These are phyloP conservation scores for Limanda limanda DNA, from an alignment of 2,113 vertebrate species.

Conservation along the genomic window DNA sequence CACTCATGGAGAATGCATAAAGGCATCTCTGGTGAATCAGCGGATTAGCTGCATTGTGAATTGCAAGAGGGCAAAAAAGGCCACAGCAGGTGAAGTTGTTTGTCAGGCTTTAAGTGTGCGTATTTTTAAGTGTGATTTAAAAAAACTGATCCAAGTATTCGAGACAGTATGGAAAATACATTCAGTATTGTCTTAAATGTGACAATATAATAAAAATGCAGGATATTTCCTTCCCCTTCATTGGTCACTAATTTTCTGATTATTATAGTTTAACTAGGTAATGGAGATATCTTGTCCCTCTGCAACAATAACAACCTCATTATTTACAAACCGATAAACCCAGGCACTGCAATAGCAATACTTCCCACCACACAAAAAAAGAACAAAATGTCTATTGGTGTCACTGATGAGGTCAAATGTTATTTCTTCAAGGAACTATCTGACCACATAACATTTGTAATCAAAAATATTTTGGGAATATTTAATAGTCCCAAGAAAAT, in stretches of 20 bases:
- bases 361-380: no score
- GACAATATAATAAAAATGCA: neutral
- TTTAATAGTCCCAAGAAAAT: no score
- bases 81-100: slow-evolving; percentile 27
- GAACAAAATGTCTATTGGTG: no score
- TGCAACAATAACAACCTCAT: no score
- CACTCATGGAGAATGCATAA: slow-evolving; percentile 79
- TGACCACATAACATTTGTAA: no score
- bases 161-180: neutral
- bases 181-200: neutral
- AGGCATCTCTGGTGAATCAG: slow-evolving; percentile 60
- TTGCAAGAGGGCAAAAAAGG: slow-evolving; percentile 49
- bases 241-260: neutral
- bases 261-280: neutral
- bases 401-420: no score
- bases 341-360: no score
- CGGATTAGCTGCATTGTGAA: slow-evolving; percentile 61
- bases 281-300: no score
- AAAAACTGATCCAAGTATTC: neutral
- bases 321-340: no score
- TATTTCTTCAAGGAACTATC: no score
- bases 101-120: slow-evolving; percentile 22
- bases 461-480: no score
- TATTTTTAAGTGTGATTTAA: slow-evolving; percentile 6
- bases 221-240: neutral